Conservation (phyloP, 2,113 vertebrate genomes). For the Pholis gunnellus region DNA sequence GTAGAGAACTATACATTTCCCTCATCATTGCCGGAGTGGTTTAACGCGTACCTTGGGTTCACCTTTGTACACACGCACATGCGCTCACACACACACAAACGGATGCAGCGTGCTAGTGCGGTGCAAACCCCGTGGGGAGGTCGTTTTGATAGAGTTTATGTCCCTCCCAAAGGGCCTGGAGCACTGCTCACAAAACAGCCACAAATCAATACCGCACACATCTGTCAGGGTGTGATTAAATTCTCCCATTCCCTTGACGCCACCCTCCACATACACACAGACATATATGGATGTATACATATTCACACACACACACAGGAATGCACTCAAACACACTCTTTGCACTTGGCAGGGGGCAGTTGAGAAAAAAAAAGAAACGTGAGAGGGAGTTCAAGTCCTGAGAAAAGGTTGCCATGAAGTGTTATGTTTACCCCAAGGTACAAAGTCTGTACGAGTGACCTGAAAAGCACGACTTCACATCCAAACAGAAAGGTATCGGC, state of each 20-base stretch:
- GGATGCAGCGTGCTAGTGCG: slow-evolving; percentile 9
- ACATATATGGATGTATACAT: slow-evolving; percentile 23
- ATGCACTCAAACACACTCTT: slow-evolving; percentile 18
- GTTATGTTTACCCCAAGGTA: slow-evolving; percentile 35
- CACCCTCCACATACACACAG: slow-evolving; percentile 4
- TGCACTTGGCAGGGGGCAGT: slow-evolving; percentile 19
- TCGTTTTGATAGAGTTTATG: slow-evolving; percentile 69
- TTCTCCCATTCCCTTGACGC: slow-evolving; percentile 50
- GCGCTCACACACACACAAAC: slow-evolving; percentile 28
- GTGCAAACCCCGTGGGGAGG: slow-evolving; percentile 48
- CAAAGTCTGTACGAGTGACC: slow-evolving; percentile 17
- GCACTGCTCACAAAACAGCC: slow-evolving; percentile 54
- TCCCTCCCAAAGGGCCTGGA: slow-evolving; percentile 49
- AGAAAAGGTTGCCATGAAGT: slow-evolving; percentile 43
- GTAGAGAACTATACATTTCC: slow-evolving; percentile 40
- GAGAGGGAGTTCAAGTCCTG: slow-evolving; percentile 57
- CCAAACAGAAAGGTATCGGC: slow-evolving; percentile 23
- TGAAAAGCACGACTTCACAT: slow-evolving; percentile 17
- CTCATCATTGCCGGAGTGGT: slow-evolving; percentile 37
- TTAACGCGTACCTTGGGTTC: slow-evolving; percentile 51
- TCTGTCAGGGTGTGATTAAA: slow-evolving; percentile 74
- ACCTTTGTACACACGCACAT: slow-evolving; percentile 39
- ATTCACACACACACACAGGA: background rate
- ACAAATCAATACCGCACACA: slow-evolving; percentile 76
- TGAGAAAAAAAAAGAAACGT: slow-evolving; percentile 37